Evolutionary conservation across 2,113 vertebrate genomes (phyloP).

Genomic region (Oncorhynchus keta): DNA sequence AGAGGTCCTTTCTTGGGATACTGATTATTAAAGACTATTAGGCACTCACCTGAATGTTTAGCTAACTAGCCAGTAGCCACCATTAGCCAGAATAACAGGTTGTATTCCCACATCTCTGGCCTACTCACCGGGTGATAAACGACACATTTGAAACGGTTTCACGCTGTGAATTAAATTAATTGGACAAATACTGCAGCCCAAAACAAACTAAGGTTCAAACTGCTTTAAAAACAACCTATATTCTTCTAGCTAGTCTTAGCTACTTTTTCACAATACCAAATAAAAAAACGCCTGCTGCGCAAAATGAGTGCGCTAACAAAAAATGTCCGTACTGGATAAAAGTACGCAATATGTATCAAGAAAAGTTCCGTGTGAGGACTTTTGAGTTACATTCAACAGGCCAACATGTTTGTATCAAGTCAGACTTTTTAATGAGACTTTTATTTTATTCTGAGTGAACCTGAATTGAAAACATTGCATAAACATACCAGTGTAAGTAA

Average conservation of each 20-base stretch:
- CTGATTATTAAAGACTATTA: not conserved
- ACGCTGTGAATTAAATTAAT: not conserved
- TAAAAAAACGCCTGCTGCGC: not conserved
- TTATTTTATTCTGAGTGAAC: not conserved
- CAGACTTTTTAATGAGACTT: not conserved
- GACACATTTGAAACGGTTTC: not conserved
- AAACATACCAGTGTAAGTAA: not conserved
- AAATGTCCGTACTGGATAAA: slow-evolving; percentile 42
- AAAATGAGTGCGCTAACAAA: slow-evolving; percentile 41
- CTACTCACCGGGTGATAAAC: not conserved
- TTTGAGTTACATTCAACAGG: slow-evolving; percentile 13
- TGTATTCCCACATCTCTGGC: not conserved
- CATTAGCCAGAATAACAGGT: not conserved
- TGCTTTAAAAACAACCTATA: not conserved
- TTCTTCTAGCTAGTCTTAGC: not conserved
- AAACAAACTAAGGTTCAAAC: not conserved
- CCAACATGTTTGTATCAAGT: not conserved
- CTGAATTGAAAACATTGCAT: not conserved
- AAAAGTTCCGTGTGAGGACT: slow-evolving; percentile 32
- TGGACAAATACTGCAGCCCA: not conserved
- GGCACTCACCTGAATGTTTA: not conserved
- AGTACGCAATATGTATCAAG: rapidly evolving
- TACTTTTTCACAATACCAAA: not conserved
- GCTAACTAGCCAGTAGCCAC: not conserved
- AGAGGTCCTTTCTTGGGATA: too few relatives aligned